phyloP scores from a whole-genome alignment of 2,888 invertebrate genomes.

The Bibio marci region DNA sequence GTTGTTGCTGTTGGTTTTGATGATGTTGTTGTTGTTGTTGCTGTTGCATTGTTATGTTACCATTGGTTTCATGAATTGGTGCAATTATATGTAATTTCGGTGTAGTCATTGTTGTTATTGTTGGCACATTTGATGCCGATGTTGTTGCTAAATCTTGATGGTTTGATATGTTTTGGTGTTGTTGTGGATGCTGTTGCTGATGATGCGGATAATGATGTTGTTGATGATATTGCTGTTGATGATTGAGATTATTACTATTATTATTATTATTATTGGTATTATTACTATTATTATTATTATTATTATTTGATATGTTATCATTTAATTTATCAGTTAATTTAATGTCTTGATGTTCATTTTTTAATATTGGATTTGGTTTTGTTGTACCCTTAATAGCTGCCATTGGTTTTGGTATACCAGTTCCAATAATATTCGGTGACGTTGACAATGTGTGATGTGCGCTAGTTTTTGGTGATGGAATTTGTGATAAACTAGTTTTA shows the following conservation, averaged over 20 bases:
- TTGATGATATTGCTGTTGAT: background rate
- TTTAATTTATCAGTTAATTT: slow-evolving; percentile 1
- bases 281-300: slow-evolving; percentile 39
- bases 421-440: slow-evolving; percentile 22
- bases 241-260: slow-evolving; percentile 38
- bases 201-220: background rate
- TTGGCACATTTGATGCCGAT: too few species aligned
- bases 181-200: background rate
- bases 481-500: slow-evolving; percentile 6
- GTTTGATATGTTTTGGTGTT: slow-evolving; percentile 1
- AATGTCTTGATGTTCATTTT: slow-evolving; percentile 27
- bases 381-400: slow-evolving; percentile 83
- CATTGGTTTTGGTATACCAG: slow-evolving; percentile 79
- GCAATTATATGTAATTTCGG: slow-evolving; percentile 3
- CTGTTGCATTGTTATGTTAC: background rate
- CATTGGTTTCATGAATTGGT: slow-evolving; percentile 2
- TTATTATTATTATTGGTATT: slow-evolving; percentile 40
- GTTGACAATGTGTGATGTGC: background rate
- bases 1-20: too few species aligned
- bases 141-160: background rate
- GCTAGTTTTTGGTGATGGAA: slow-evolving; percentile 12
- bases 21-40: background rate
- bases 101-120: too few species aligned
- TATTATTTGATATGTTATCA: slow-evolving; percentile 25
- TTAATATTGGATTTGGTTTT: slow-evolving; percentile 43